Conservation (phyloP, 2,797 vertebrate genomes). For the Sphenopsis melanotis region DNA sequence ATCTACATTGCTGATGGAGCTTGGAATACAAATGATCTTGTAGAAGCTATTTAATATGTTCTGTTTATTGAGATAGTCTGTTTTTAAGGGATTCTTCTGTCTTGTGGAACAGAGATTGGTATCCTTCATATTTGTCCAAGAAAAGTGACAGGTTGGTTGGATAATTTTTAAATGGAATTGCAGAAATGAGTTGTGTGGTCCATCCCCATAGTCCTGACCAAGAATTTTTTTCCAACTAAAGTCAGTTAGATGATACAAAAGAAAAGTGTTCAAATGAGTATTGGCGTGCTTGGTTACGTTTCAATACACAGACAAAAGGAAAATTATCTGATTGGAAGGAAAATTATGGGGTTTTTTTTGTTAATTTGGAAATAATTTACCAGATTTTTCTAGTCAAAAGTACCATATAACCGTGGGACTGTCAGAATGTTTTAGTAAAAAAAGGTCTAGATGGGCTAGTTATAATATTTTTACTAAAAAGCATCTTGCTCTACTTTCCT, state of each 20-base stretch:
- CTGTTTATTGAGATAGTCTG: background rate
- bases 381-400: background rate
- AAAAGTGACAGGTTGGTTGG: background rate
- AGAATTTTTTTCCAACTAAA: background rate
- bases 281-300: background rate
- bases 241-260: background rate
- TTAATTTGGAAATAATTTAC: background rate
- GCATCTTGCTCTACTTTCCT: background rate
- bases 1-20: background rate
- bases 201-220: accelerated
- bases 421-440: background rate
- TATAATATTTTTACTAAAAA: background rate
- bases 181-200: background rate
- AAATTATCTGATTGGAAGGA: background rate
- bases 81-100: background rate
- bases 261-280: background rate
- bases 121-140: background rate
- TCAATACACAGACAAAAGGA: background rate
- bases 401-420: background rate
- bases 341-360: accelerated
- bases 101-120: background rate
- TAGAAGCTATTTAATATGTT: background rate
- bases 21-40: background rate
- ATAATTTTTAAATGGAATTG: background rate
- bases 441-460: background rate